Percentiles rank a stretch among this genome's conserved stretches.
Evolutionary conservation across 2,113 vertebrate species (phyloP).

Genomic region (Urocynchramus pylzowi): DNA sequence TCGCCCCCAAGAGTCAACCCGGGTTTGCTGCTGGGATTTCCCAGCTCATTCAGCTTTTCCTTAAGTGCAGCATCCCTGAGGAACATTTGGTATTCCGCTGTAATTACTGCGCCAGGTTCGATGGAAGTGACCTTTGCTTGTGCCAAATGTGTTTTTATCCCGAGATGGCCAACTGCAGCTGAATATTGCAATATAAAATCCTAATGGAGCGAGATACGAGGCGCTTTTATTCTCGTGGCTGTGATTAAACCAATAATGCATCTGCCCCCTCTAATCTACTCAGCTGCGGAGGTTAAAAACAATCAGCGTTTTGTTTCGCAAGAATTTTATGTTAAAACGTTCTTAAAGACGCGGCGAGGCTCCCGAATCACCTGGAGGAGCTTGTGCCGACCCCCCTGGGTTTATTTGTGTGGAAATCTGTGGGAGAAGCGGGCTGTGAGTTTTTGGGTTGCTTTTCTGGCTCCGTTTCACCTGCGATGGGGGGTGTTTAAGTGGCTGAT

Average conservation of each 20-base stretch:
- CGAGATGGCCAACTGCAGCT: rapidly evolving
- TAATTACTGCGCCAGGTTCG: background rate
- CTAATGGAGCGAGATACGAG: background rate
- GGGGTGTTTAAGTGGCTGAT: background rate
- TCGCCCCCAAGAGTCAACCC: background rate
- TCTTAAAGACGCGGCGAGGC: background rate
- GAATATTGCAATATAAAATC: background rate
- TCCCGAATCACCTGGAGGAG: background rate
- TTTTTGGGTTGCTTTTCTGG: background rate
- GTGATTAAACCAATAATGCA: background rate
- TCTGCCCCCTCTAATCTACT: background rate
- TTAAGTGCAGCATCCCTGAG: background rate
- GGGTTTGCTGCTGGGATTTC: background rate
- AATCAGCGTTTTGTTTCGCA: background rate
- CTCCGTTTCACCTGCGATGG: background rate
- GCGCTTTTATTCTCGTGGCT: background rate
- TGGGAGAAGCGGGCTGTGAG: background rate
- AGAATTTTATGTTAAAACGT: background rate
- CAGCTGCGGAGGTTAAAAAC: background rate
- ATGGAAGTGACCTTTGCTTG: background rate
- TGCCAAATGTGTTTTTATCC: background rate
- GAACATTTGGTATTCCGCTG: background rate
- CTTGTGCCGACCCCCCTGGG: background rate
- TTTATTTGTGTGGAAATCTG: background rate
- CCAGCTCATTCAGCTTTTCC: background rate